A percentile compares a stretch with the other conserved stretches of the same genome.
Conservation (phyloP, 2,888 invertebrate genomes). For the Cheilosia vernalis region DNA sequence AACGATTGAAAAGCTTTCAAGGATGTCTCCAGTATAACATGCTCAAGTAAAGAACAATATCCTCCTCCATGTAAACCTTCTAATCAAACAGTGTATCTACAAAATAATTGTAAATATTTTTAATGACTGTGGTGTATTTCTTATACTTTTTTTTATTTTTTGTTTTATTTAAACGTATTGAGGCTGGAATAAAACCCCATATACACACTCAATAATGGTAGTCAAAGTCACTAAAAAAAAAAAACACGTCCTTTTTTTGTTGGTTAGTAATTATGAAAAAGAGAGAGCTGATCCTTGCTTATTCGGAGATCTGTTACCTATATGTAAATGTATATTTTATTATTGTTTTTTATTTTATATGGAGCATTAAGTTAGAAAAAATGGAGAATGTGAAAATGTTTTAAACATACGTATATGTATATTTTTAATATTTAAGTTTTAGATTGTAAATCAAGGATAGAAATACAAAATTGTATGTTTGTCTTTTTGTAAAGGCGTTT, state of each 20-base stretch:
- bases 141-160: slow-evolving; percentile 39
- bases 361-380: slow-evolving; percentile 59
- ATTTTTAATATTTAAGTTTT: slow-evolving; percentile 63
- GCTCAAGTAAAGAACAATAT: slow-evolving; percentile 2
- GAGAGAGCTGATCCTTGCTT: slow-evolving; percentile 76
- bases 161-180: slow-evolving; percentile 63
- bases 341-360: slow-evolving; percentile 64
- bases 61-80: not conserved
- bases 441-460: slow-evolving; percentile 61
- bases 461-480: slow-evolving; percentile 68
- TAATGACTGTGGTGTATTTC: slow-evolving; percentile 71
- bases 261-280: slow-evolving; percentile 55
- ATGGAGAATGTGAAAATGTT: slow-evolving; percentile 67
- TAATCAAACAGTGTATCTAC: slow-evolving; percentile 51
- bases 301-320: slow-evolving; percentile 77
- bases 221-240: slow-evolving; percentile 75
- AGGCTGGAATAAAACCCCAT: slow-evolving; percentile 62
- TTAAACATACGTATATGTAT: slow-evolving; percentile 33
- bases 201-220: slow-evolving; percentile 73
- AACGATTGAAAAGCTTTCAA: slow-evolving; percentile 18
- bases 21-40: slow-evolving; percentile 2
- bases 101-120: slow-evolving; percentile 72
- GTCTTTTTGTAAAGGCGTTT: slow-evolving; percentile 36
- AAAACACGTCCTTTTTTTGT: slow-evolving; percentile 41
- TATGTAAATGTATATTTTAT: slow-evolving; percentile 68